Conservation (phyloP, 2,113 vertebrate species). For the Neogale vison region DNA sequence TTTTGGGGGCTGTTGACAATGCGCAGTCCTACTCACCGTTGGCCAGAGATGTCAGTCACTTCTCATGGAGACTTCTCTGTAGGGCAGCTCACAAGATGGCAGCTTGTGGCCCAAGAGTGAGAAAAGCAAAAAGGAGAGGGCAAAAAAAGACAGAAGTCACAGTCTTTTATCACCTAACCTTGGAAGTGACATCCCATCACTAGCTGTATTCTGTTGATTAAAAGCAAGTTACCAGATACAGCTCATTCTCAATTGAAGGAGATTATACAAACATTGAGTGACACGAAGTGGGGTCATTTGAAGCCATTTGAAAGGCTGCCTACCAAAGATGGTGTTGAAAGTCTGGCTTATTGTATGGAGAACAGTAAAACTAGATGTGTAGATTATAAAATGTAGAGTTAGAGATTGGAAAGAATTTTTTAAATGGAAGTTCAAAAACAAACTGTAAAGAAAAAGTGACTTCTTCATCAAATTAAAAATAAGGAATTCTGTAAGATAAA, state of each 20-base stretch:
- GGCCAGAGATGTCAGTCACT: neutral
- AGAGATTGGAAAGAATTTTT: neutral
- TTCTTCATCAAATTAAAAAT: neutral
- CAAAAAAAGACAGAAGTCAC: neutral
- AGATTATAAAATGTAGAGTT: neutral
- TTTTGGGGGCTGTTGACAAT: neutral
- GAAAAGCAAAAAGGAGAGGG: neutral
- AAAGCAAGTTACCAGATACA: neutral
- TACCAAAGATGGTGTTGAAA: neutral
- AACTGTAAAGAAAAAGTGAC: neutral
- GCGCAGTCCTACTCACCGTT: neutral
- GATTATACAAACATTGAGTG: neutral
- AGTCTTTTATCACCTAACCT: neutral
- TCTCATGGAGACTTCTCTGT: neutral
- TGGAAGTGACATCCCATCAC: neutral
- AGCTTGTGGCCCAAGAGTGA: neutral
- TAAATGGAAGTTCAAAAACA: neutral
- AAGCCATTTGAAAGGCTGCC: neutral
- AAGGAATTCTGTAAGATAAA: neutral
- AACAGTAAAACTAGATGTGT: neutral
- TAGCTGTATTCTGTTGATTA: neutral
- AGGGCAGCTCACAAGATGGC: neutral
- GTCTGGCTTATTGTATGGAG: neutral
- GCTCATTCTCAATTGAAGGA: no score
- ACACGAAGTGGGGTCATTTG: neutral